Percentiles rank a stretch among this genome's conserved stretches.
Conservation (phyloP, 2,113 vertebrate genomes). For the Panurus biarmicus region DNA sequence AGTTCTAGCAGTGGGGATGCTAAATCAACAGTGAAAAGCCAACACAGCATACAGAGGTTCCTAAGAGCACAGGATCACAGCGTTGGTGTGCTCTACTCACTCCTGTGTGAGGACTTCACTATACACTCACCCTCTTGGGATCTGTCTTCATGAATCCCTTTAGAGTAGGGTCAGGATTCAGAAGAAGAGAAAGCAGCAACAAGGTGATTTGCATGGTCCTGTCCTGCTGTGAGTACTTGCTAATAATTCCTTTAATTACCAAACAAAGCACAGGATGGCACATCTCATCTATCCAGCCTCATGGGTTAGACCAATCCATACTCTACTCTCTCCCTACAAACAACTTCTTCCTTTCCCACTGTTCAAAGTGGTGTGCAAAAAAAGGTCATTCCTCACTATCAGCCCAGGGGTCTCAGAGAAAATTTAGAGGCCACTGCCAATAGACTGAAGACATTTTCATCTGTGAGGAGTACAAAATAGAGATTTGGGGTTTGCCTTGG, state of each 20-base stretch:
- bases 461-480: neutral
- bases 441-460: neutral
- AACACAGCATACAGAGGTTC: neutral
- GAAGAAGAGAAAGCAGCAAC: neutral
- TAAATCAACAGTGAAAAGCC: neutral
- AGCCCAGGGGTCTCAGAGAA: neutral
- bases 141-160: neutral
- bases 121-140: neutral
- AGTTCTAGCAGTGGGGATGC: neutral
- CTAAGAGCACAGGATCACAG: neutral
- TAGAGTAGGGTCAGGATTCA: neutral
- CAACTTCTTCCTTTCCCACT: neutral
- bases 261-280: neutral
- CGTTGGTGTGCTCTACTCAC: rapidly evolving
- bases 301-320: neutral
- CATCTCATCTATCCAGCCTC: neutral
- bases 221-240: neutral
- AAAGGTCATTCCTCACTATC: neutral
- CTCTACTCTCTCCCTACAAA: neutral
- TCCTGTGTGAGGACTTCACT: neutral
- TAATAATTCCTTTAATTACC: neutral
- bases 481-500: neutral
- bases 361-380: neutral
- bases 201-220: neutral
- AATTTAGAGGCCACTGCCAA: neutral